Base-by-base conservation (phyloP, 2,113 vertebrate species). In the Hirundichthys speculiger region DNA sequence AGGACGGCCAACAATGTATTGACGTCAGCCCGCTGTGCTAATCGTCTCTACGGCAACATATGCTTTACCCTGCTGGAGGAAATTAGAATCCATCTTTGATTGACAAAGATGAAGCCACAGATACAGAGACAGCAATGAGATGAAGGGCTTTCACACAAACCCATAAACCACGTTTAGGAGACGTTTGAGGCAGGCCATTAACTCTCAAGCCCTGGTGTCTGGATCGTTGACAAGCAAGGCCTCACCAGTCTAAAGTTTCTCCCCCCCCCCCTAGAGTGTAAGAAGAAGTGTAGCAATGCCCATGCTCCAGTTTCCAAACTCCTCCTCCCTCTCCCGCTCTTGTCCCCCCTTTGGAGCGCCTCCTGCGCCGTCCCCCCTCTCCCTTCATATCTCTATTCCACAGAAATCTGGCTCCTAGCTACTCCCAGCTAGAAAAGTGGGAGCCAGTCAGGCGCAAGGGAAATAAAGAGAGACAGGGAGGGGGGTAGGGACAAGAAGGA, bases 381-480 rank as follows among this genome's bases (percentile, higher is more conserved):
- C 60, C 51, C 74, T 72, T 86, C 88, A 78, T 78, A 88, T 88
- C 80, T 83, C 55, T 51, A 88, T 86, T 84, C 90, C 86, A 87
- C 90, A 91, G 91, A 92, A 94, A 93, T 86, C 77, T 89, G 92
- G 92, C 92, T 92, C 80, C 69, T 45, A 78, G 55, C 83, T 51
- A 83, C 91, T 92, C 82, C 64, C 48, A 70, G 52, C 70, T 21
- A 83, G 63, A 83, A 75, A 77, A 82, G 82, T 82, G 74, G 85
- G 86, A 89, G 84, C 86, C 80, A 89, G 85, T 82, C 78, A 87
- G 77, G 79, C 80, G 74, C 84, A 34, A 85, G 82, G 79, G 87
- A 79, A 86, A 83, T 67, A 79, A 73, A 84, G 75, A 69, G 79
- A 80, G 77, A 70, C 70, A 38, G 63, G 75, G 82, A 67, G 75